Percentiles rank a stretch among this genome's conserved stretches.
Conservation (phyloP, 2,888 invertebrate genomes). For the Helobdella robusta region DNA sequence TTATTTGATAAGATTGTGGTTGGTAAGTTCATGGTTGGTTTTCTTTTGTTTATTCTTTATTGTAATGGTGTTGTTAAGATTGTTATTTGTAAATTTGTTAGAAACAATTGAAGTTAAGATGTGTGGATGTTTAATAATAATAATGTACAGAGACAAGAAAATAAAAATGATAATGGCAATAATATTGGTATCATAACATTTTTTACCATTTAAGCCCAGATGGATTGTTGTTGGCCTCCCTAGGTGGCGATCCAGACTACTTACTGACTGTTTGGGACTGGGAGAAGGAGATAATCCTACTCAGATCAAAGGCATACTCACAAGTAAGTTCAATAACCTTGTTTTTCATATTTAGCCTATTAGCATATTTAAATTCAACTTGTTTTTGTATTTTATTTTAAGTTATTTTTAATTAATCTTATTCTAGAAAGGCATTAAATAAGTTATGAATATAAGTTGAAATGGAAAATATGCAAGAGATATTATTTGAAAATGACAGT, state of each 20-base stretch:
- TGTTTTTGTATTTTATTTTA: background rate
- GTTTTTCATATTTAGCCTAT: background rate
- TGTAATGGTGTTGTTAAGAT: too few species aligned
- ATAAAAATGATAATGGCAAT: conserved; percentile 1
- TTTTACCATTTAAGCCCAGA: conserved; percentile 59
- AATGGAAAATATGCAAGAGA: too few species aligned
- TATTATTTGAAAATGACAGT: background rate
- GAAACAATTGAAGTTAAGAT: too few species aligned
- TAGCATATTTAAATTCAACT: background rate
- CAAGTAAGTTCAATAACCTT: conserved; percentile 60
- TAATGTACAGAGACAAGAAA: too few species aligned
- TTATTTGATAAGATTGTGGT: too few species aligned
- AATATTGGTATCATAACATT: background rate
- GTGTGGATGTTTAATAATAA: too few species aligned
- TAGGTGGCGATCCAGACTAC: conserved; percentile 76
- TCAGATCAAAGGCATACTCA: conserved; percentile 71
- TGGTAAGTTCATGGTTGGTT: too few species aligned
- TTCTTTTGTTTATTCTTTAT: too few species aligned
- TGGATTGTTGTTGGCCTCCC: conserved; percentile 69
- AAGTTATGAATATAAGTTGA: too few species aligned
- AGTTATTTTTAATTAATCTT: background rate
- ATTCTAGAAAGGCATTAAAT: too few species aligned
- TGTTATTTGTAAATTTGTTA: too few species aligned
- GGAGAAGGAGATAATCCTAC: conserved; percentile 64
- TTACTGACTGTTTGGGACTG: conserved; percentile 82